Conservation (phyloP, 2,888 invertebrate species). For the Yponomeuta sedellus region DNA sequence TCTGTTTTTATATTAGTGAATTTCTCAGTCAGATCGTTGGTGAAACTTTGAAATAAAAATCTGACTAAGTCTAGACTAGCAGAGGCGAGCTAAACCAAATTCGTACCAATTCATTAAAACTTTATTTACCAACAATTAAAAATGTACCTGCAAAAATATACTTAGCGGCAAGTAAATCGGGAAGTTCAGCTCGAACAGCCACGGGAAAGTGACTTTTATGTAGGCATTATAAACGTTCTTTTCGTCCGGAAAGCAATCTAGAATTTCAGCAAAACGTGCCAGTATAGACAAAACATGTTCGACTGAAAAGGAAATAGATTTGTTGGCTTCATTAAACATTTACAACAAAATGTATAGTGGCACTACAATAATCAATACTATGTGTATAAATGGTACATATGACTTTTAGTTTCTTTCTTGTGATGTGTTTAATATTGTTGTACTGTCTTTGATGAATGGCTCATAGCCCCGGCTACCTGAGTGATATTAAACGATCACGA, state of each 20-base stretch:
- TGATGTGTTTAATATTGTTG: too few species aligned
- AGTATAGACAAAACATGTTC: slow-evolving; percentile 35
- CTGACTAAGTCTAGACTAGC: too few species aligned
- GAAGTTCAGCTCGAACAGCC: slow-evolving; percentile 31
- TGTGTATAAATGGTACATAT: too few species aligned
- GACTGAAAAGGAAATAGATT: background rate
- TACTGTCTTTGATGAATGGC: too few species aligned
- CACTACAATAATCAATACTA: background rate
- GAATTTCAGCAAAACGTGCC: slow-evolving; percentile 22
- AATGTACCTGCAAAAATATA: slow-evolving; percentile 39
- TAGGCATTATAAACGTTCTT: slow-evolving; percentile 26
- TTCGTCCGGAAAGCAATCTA: slow-evolving; percentile 25
- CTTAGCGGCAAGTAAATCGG: slow-evolving; percentile 28
- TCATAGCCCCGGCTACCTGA: too few species aligned
- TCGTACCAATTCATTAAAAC: too few species aligned
- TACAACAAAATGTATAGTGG: background rate
- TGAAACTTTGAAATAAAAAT: too few species aligned
- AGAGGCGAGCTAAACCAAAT: too few species aligned
- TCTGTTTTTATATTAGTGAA: too few species aligned
- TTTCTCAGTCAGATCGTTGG: too few species aligned
- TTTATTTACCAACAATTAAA: slow-evolving; percentile 70
- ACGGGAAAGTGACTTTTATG: slow-evolving; percentile 27
- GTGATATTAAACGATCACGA: too few species aligned
- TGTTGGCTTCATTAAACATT: background rate
- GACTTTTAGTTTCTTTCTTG: too few species aligned